Conservation (phyloP, 2,797 vertebrate genomes). For the Sciurus vulgaris region DNA sequence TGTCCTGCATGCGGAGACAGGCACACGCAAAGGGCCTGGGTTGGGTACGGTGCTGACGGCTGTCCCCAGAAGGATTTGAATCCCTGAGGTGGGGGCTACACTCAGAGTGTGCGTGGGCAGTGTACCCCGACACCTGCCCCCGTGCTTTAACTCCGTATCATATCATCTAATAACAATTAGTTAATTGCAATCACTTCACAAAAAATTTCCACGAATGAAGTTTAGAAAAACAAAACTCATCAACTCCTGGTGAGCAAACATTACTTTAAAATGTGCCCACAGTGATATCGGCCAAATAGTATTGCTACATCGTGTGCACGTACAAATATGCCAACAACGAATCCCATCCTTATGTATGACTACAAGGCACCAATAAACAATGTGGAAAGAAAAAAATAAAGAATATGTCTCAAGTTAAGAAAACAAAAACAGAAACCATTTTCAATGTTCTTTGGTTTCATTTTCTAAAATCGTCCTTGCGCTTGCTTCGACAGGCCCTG, state of each 20-base stretch:
- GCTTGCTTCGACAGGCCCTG: background rate
- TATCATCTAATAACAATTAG: background rate
- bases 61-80: background rate
- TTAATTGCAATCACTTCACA: background rate
- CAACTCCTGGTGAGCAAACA: background rate
- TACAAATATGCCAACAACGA: too few species aligned
- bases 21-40: too few species aligned
- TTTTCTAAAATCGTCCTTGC: too few species aligned
- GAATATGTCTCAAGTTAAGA: too few species aligned
- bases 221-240: background rate
- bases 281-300: too few species aligned
- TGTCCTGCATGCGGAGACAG: too few species aligned
- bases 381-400: too few species aligned
- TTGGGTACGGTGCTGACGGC: too few species aligned
- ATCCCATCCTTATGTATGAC: too few species aligned
- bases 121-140: background rate
- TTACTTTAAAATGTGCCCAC: background rate
- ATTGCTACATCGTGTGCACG: too few species aligned
- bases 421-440: too few species aligned
- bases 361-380: too few species aligned
- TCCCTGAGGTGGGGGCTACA: rapidly evolving
- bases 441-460: background rate
- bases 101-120: rapidly evolving
- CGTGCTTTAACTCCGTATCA: background rate
- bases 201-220: background rate